Conservation (phyloP, 2,113 vertebrate genomes). For the Vulpes lagopus region DNA sequence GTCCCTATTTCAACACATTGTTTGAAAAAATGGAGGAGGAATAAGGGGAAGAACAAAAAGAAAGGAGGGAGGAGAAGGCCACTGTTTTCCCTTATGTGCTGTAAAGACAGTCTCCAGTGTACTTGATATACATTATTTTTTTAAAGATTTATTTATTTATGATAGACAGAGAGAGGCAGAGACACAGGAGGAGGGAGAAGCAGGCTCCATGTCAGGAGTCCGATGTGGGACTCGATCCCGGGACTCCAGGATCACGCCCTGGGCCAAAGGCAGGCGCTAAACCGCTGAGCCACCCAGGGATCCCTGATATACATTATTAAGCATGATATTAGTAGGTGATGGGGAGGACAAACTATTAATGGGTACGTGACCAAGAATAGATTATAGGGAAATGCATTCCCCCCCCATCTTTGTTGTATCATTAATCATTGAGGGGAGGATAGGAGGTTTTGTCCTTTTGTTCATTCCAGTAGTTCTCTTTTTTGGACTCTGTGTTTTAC, state of each 20-base stretch:
- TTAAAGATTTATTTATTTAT: too few relatives aligned
- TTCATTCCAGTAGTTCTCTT: constrained; percentile 41
- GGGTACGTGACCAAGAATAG: not conserved
- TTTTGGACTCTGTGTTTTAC: constrained; percentile 13
- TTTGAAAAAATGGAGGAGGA: not conserved
- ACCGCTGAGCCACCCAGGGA: too few relatives aligned
- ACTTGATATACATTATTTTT: not conserved
- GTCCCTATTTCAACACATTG: not conserved
- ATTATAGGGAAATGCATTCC: not conserved
- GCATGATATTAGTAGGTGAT: not conserved
- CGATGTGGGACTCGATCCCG: too few relatives aligned
- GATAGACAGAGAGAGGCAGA: too few relatives aligned
- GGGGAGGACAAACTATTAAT: not conserved
- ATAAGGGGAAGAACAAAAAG: not conserved
- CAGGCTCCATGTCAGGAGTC: too few relatives aligned
- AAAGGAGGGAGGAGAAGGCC: not conserved
- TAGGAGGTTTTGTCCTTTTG: not conserved
- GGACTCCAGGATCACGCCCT: too few relatives aligned
- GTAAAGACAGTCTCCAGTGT: not conserved
- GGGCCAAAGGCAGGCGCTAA: too few relatives aligned
- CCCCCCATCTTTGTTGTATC: not conserved
- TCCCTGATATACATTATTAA: not conserved
- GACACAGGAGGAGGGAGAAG: too few relatives aligned
- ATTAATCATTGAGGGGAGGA: not conserved
- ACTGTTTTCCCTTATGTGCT: not conserved